Evolutionary conservation across 2,888 invertebrate species (phyloP), one percentile per base, ranked within the genome.

Genomic region (Eupithecia insigniata): DNA sequence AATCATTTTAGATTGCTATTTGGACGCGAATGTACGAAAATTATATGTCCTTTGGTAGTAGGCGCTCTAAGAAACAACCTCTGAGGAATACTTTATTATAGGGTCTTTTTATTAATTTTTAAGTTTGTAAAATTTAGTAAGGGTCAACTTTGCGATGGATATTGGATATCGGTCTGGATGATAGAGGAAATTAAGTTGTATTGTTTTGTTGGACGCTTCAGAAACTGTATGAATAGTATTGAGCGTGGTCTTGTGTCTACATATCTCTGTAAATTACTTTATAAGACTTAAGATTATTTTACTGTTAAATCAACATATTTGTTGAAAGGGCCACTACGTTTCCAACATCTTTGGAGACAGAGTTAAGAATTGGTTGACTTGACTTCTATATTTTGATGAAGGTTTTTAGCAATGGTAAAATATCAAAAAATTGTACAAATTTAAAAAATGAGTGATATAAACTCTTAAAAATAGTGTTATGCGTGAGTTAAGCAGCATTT

Each of bases 221-320:
- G 71, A 74, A 79, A 80, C 79, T 83, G 83, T 85, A 76, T 80
- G 84, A 77, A 80, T 83, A 82, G 76, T 22, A 71, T 73, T 69
- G 76, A n/a, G 67, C 69, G 71, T 74, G 81, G 78, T 78, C 73
- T 76, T 30, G 75, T 77, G 71, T 73, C 71, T 68, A 39, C 51
- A 71, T 30, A 81, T 83, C 79, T 83, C 73, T 89, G 87, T 89
- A 87, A 87, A 88, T 87, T 88, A 89, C 84, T 85, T 86, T 84
- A 83, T 90, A 90, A 89, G 90, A 85, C 85, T 83, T 89, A 87
- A 86, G 69, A 75, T 71, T 71, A 61, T 79, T 70, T 74, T 73
- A 70, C 69, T 70, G 39, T 84, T 79, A 82, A 80, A 70, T 61
- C 80, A 78, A 81, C 22, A 81, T 79, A 74, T 75, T 78, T 77